Evolutionary conservation across 64 coral and sea anemone genomes (phyloP), one percentile per base, ranked within the genome.

Genomic region (Montipora efflorescens): DNA sequence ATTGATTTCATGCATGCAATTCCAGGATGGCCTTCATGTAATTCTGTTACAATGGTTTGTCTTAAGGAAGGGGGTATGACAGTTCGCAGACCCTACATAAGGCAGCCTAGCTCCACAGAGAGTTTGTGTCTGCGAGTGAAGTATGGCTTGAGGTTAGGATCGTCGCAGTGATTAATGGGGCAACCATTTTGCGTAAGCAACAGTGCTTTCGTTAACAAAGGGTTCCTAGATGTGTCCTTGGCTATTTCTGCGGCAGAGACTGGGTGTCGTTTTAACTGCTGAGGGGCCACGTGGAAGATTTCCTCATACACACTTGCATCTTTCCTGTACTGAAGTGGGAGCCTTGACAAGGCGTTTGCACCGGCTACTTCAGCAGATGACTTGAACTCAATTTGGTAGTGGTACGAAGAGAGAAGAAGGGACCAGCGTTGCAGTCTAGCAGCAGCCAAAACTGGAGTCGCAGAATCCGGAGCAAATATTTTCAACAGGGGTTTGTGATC

Each of bases 21-120:
- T 58, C 83, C 94, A 58, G 89, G 74, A 76, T 95, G 94, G 48
- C 75, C 79, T 45, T 66, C 67, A 75, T 95, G 82, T 19, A 95
- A 52, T 75, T 81, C 89, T 57, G 57, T 67, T 28, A 95, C 67
- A 1, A 92, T 81, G 25, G 46, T 48, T 1, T 59, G 59, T 64
- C 51, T 55, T 18, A 55, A 28, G 14, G 23, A 25, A 69, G 57
- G 45, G 4, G 78, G 77, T 50, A 82, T 81, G 23, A 91, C 80
- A 19, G 77, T 79, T 79, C 48, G 52, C 50, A 80, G 3, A 25
- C 78, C 78, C 51, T 3, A 23, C 59, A 97, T 71, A n/a, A 94
- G 57, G 59, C 92, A 90, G 68, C 87, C 90, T 62, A 90, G 71
- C 52, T 93, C 74, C 4, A 80, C 10, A 4, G 45, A 87, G 8